Percentiles rank a stretch among this genome's conserved stretches.
These are phyloP conservation scores for Endotricha flammealis DNA, from an alignment of 2,888 invertebrate genomes.

Conservation along the genomic window DNA sequence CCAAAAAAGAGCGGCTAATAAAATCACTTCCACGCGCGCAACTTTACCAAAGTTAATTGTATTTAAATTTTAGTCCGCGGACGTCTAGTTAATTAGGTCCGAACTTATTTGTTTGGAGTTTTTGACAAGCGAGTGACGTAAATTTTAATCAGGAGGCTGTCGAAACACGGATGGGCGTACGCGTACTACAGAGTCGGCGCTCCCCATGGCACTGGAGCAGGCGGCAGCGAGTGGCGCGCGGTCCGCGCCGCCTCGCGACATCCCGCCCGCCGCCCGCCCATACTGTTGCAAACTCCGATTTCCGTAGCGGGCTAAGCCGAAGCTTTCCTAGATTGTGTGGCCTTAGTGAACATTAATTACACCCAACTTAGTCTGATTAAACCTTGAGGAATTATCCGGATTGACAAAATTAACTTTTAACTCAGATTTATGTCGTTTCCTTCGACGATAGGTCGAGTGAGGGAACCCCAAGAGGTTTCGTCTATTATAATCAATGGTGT, in stretches of 20 bases:
- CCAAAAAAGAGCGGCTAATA: slow-evolving; percentile 35
- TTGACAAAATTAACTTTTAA: slow-evolving; percentile 78
- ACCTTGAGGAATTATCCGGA: slow-evolving; percentile 77
- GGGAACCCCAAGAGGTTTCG: slow-evolving; percentile 17
- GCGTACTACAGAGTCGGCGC: slow-evolving; percentile 52
- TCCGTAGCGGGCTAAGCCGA: slow-evolving; percentile 61
- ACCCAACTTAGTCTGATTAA: slow-evolving; percentile 77
- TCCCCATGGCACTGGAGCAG: slow-evolving; percentile 53
- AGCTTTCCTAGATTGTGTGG: slow-evolving; percentile 75
- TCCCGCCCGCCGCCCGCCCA: slow-evolving; percentile 26
- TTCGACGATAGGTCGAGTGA: slow-evolving; percentile 29
- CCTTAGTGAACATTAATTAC: slow-evolving; percentile 78
- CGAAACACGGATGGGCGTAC: slow-evolving; percentile 26
- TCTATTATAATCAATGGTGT: slow-evolving; percentile 2
- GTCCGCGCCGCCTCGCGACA: slow-evolving; percentile 24
- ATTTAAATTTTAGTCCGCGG: slow-evolving; percentile 28
- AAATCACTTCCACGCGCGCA: slow-evolving; percentile 38
- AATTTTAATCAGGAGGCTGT: slow-evolving; percentile 46
- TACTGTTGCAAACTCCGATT: slow-evolving; percentile 52
- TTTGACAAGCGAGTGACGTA: slow-evolving; percentile 54
- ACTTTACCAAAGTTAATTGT: slow-evolving; percentile 26
- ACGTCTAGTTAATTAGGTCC: slow-evolving; percentile 37
- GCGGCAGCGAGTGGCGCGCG: slow-evolving; percentile 19
- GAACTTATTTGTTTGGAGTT: slow-evolving; percentile 47
- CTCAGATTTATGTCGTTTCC: slow-evolving; percentile 66